phyloP scores from a whole-genome alignment of 2,888 invertebrate species.

The Spodoptera littoralis region DNA sequence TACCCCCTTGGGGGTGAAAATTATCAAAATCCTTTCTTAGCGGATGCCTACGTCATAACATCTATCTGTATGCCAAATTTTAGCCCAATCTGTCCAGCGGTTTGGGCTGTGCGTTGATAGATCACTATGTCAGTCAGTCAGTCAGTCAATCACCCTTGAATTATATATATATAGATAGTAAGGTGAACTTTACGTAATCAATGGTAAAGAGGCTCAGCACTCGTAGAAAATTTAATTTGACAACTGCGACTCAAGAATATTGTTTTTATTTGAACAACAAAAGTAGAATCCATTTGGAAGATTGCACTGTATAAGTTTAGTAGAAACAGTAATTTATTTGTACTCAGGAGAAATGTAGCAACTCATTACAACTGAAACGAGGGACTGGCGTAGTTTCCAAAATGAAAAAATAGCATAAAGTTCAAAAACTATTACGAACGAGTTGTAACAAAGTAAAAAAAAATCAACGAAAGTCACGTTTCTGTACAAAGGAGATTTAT shows the following conservation, averaged over 20 bases:
- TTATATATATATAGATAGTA: too few relatives aligned
- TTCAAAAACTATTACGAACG: slow-evolving; percentile 26
- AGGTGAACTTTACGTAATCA: too few relatives aligned
- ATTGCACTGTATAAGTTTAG: slow-evolving; percentile 27
- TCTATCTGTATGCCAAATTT: too few relatives aligned
- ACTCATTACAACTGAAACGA: slow-evolving; percentile 36
- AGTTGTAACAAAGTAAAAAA: slow-evolving; percentile 26
- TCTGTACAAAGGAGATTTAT: slow-evolving; percentile 20
- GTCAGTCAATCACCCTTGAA: too few relatives aligned
- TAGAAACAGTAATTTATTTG: slow-evolving; percentile 36
- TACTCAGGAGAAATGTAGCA: slow-evolving; percentile 40
- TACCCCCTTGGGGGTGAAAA: too few relatives aligned
- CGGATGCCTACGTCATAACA: too few relatives aligned
- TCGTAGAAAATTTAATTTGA: background rate
- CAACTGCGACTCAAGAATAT: slow-evolving; percentile 6
- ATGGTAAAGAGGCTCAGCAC: too few relatives aligned
- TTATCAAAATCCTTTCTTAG: too few relatives aligned
- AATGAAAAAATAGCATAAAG: slow-evolving; percentile 24
- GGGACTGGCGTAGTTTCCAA: slow-evolving; percentile 27
- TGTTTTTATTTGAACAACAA: slow-evolving; percentile 9
- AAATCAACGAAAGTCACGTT: slow-evolving; percentile 27
- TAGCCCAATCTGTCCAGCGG: too few relatives aligned
- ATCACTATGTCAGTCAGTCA: too few relatives aligned
- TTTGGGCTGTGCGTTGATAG: too few relatives aligned
- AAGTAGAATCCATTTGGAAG: slow-evolving; percentile 31